Evolutionary conservation across 2,888 invertebrate species (phyloP), one percentile per base, ranked within the genome.

Genomic region (Malthinus flaveolus): DNA sequence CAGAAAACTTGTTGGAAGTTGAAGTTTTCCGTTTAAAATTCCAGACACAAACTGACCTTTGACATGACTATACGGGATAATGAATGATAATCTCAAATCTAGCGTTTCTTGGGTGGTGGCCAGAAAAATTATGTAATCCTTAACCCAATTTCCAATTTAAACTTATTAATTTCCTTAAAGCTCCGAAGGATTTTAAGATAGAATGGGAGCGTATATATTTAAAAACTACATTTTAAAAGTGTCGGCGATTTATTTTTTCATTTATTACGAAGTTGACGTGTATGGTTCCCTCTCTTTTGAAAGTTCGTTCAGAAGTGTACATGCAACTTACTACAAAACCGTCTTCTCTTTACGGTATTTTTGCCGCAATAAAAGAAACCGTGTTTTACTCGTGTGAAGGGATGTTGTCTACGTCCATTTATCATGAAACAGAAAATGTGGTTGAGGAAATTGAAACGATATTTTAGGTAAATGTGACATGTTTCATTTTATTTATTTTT

Each of bases 371-470:
- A 54, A 54, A 54, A 54, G 52, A 48, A 53, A 54, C 13, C 37
- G 54, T 47, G 48, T 54, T 54, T 37, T 48, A 55, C 56, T 53
- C 56, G 64, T 61, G 64, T 61, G 65, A 67, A 68, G 63, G 66
- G 62, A 46, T 46, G 46, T 35, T 63, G 67, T 67, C 66, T 66
- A 50, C 64, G 64, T 67, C 64, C 66, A 71, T 71, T 69, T 68
- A 68, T 71, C 71, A 69, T 62, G 60, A 50, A 50, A 64, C 65
- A 70, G 66, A 69, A 70, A 67, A 68, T 68, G 62, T 62, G 65
- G 61, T 51, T 49, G 55, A 67, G 68, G 69, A 71, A 71, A 72
- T 71, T 69, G 70, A 70, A 72, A 69, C 70, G 67, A 70, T 71
- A 68, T 70, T 68, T 70, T 65, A 68, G 65, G 63, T 63, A 58